These are phyloP conservation scores for Sebastes oblongus DNA, from an alignment of 2,797 vertebrate genomes.

Conservation along the genomic window DNA sequence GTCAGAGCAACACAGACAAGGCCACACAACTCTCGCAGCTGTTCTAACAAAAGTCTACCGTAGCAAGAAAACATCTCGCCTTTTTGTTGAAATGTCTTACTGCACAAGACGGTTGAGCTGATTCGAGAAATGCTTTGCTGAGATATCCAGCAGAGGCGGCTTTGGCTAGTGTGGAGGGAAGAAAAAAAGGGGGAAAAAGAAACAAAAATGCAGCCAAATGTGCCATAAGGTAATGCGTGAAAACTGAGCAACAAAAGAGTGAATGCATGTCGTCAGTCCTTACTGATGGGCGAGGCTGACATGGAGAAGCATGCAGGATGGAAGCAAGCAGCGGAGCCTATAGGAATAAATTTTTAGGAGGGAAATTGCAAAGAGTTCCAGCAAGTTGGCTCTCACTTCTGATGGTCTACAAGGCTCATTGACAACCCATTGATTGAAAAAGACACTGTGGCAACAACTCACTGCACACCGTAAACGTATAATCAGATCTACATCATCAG, in stretches of 20 bases:
- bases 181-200: background rate
- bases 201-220: constrained; percentile 48
- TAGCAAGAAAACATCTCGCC: constrained; percentile 21
- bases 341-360: background rate
- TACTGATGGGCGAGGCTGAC: constrained; percentile 41
- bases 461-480: background rate
- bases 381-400: constrained; percentile 7
- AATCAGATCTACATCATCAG: background rate
- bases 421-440: constrained; percentile 60
- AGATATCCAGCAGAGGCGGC: constrained; percentile 33
- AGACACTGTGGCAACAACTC: constrained; percentile 8
- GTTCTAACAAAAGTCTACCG: constrained; percentile 33
- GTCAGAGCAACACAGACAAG: constrained; percentile 74
- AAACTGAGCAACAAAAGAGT: constrained; percentile 49
- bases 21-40: constrained; percentile 60
- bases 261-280: constrained; percentile 40
- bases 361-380: background rate
- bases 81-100: constrained; percentile 23
- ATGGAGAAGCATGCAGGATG: constrained; percentile 63
- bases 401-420: constrained; percentile 51
- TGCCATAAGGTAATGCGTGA: constrained; percentile 40
- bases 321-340: constrained; percentile 47
- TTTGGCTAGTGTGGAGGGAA: background rate
- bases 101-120: constrained; percentile 4
- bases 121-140: constrained; percentile 27